Percentiles rank a stretch among this genome's conserved stretches.
phyloP scores from a whole-genome alignment of 1,140 invertebrate genomes.

The Drosophila mojavensis region DNA sequence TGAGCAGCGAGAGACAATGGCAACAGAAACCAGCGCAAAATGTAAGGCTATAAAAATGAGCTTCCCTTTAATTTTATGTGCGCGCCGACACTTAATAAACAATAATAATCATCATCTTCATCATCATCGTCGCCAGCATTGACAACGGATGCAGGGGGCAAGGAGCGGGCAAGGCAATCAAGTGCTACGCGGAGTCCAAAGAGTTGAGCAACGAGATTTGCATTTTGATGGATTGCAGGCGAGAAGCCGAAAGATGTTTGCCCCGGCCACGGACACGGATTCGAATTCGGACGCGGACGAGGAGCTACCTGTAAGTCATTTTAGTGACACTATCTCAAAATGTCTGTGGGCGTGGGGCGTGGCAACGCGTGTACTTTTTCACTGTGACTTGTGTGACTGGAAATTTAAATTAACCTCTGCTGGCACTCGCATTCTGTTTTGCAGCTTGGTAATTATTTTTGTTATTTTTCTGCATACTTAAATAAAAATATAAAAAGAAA shows the following conservation, averaged over 20 bases:
- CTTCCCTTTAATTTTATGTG: slow-evolving; percentile 75
- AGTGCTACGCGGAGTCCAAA: slow-evolving; percentile 43
- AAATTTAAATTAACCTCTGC: slow-evolving; percentile 77
- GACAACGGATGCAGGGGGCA: not conserved
- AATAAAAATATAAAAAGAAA: slow-evolving; percentile 1
- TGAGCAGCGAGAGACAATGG: slow-evolving; percentile 18
- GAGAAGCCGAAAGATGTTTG: slow-evolving; percentile 50
- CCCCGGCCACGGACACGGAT: slow-evolving; percentile 24
- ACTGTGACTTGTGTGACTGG: slow-evolving; percentile 71
- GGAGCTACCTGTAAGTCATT: slow-evolving; percentile 76
- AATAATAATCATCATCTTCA: slow-evolving; percentile 56
- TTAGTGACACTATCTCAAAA: slow-evolving; percentile 67
- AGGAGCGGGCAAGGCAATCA: slow-evolving; percentile 16
- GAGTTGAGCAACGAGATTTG: slow-evolving; percentile 71
- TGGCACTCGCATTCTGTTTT: slow-evolving; percentile 19
- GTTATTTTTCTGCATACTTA: slow-evolving; percentile 33
- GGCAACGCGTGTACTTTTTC: slow-evolving; percentile 43
- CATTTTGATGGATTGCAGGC: slow-evolving; percentile 82
- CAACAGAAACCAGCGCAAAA: slow-evolving; percentile 51
- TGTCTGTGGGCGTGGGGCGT: slow-evolving; percentile 26
- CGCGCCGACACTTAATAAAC: slow-evolving; percentile 77
- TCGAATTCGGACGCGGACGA: slow-evolving; percentile 13
- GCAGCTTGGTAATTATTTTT: slow-evolving; percentile 38
- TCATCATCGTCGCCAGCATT: slow-evolving; percentile 1
- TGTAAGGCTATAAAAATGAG: slow-evolving; percentile 71